Evolutionary conservation across 2,888 invertebrate genomes (phyloP).

Genomic region (Pyrochroa serraticornis): DNA sequence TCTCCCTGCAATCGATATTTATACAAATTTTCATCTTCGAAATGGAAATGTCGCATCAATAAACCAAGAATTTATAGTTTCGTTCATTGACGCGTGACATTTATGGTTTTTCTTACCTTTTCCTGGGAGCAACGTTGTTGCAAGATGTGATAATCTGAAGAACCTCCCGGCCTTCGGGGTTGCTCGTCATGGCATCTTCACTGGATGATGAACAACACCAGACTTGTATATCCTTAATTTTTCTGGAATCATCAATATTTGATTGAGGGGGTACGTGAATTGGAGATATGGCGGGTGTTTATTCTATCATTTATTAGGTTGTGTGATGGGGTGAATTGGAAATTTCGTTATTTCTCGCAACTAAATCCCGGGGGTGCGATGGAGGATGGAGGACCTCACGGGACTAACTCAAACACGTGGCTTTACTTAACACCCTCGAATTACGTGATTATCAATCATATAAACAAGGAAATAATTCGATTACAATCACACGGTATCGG

Average conservation of each 20-base stretch:
- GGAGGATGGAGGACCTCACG: constrained; percentile 35
- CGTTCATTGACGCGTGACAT: neutral
- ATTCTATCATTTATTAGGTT: neutral
- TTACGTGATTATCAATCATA: constrained; percentile 54
- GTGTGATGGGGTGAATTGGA: constrained; percentile 17
- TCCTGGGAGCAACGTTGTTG: constrained; percentile 48
- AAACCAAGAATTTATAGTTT: neutral
- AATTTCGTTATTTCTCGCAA: constrained; percentile 17
- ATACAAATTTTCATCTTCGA: constrained; percentile 4
- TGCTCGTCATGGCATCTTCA: constrained; percentile 48
- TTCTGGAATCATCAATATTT: constrained; percentile 27
- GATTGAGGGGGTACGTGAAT: neutral
- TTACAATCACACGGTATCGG: constrained; percentile 37
- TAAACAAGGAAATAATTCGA: constrained; percentile 52
- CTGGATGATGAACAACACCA: constrained; percentile 39
- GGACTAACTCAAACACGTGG: constrained; percentile 46
- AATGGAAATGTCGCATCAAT: neutral
- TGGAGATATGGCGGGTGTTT: constrained; percentile 3
- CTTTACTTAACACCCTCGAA: constrained; percentile 47
- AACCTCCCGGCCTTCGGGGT: constrained; percentile 52
- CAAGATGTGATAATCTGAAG: constrained; percentile 55
- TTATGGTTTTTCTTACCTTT: constrained; percentile 40
- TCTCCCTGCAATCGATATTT: constrained; percentile 47
- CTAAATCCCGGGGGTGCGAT: constrained; percentile 45
- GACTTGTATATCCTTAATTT: constrained; percentile 43